Percentiles rank a stretch among this genome's conserved stretches.
Evolutionary conservation across 2,797 vertebrate genomes (phyloP).

Genomic region (Rhynchotus rufescens): DNA sequence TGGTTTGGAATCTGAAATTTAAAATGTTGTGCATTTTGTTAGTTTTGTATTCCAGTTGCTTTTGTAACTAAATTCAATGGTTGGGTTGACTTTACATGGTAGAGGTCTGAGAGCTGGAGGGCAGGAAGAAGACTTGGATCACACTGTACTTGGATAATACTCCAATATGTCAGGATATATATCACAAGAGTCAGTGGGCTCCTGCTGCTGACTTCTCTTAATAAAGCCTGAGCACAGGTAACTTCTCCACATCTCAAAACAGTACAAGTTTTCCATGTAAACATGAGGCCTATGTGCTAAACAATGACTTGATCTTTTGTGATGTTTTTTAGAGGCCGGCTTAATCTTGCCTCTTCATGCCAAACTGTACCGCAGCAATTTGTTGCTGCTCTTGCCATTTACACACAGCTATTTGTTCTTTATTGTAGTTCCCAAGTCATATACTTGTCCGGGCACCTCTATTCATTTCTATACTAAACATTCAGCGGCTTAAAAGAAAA

Average conservation of each 20-base stretch:
- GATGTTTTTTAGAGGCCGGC: background rate
- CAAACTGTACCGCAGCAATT: background rate
- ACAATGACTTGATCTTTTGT: background rate
- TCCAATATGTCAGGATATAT: background rate
- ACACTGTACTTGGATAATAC: background rate
- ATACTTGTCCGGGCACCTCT: conserved; percentile 23
- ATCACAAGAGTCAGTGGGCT: background rate
- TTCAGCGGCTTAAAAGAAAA: background rate
- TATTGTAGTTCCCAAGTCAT: conserved; percentile 7
- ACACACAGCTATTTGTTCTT: background rate
- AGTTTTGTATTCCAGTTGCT: background rate
- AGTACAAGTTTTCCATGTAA: background rate
- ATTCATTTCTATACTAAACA: conserved; percentile 48
- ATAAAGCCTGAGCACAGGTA: background rate
- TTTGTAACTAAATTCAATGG: background rate
- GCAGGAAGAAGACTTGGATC: background rate
- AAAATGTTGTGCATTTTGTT: background rate
- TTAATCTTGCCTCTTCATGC: background rate
- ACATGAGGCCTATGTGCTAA: background rate
- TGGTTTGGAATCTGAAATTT: background rate
- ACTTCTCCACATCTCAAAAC: background rate
- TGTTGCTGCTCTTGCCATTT: conserved; percentile 36
- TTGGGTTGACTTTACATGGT: background rate
- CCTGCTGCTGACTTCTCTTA: background rate
- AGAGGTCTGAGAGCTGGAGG: too few species aligned